Evolutionary conservation across 2,888 invertebrate species (phyloP).

Genomic region (Ornithoptera priamus): DNA sequence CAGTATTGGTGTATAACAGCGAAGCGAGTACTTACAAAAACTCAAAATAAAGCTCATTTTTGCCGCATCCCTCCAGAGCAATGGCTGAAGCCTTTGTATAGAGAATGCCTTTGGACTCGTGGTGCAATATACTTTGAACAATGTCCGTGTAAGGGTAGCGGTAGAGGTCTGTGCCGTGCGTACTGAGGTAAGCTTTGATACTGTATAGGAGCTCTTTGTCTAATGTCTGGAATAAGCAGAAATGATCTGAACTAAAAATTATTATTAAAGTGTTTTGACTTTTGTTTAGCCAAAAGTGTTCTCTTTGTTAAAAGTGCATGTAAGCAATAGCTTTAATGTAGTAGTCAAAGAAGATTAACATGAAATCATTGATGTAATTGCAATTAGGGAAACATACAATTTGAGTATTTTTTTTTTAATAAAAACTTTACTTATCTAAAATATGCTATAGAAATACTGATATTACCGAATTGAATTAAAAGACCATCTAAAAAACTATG

Average conservation of each 20-base stretch:
- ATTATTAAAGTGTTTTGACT: neutral
- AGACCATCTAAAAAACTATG: too few relatives aligned
- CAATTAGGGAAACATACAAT: too few relatives aligned
- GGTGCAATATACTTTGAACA: constrained; percentile 84
- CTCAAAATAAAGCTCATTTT: constrained; percentile 81
- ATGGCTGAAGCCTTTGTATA: constrained; percentile 77
- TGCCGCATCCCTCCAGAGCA: constrained; percentile 67
- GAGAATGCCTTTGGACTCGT: constrained; percentile 79
- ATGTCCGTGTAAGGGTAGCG: constrained; percentile 83
- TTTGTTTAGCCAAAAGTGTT: neutral
- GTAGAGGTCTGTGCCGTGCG: constrained; percentile 81
- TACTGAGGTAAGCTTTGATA: constrained; percentile 81
- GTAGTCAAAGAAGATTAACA: too few relatives aligned
- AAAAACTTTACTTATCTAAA: too few relatives aligned
- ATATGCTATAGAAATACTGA: too few relatives aligned
- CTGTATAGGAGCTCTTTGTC: constrained; percentile 72
- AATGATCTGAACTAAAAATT: neutral
- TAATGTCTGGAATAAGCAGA: constrained; percentile 54
- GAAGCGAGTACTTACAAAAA: constrained; percentile 72
- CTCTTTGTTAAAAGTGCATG: too few relatives aligned
- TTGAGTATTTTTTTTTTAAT: too few relatives aligned
- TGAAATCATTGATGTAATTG: too few relatives aligned
- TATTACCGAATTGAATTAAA: too few relatives aligned
- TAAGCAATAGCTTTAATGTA: too few relatives aligned
- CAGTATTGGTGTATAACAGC: neutral